Evolutionary conservation across 2,113 vertebrate species (phyloP), one percentile per base, ranked within the genome.

Genomic region (Microcebus ravelobensis): DNA sequence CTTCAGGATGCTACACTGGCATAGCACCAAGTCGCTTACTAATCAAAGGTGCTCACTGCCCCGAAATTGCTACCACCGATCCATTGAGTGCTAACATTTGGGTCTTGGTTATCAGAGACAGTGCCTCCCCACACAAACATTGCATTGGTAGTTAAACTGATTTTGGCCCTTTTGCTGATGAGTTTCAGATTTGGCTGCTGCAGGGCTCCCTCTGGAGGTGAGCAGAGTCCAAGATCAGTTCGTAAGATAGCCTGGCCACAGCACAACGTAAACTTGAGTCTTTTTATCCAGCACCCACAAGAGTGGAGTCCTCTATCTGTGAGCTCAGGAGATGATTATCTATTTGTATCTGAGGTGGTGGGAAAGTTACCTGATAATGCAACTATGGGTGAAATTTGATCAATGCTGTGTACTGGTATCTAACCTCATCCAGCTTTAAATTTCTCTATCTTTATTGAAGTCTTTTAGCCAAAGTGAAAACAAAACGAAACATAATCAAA

Each of bases 121-220:
- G 23, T 95, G 65, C 74, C 61, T 83, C 86, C 42, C 10, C 95
- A 48, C 42, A 74, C 39, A 74, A 89, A 90, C 83, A 76, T 5
- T 91, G 48, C 17, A 17, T 14, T 94, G 85, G 55, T 20, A 39
- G 18, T 76, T 76, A 86, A 50, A 90, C 39, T 23, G 21, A 52
- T 34, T 52, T 65, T 70, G 73, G 39, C 73, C 57, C 34, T 94
- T 84, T 67, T 5, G 9, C 50, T 20, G 23, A 13, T 48, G 57
- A 84, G 7, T 21, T 17, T 77, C 85, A 63, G 39, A 25, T 65
- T 55, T 92, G 67, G 36, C 59, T 95, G 83, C 50, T 18, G 1
- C 27, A 79, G 73, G 73, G 57, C 86, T 86, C 90, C 79, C 95
- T 84, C 95, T 94, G 89, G 96, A 94, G 95, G 90, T 90, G 68